Evolutionary conservation across 2,888 invertebrate genomes (phyloP).

Genomic region (Antheraea yamamai): DNA sequence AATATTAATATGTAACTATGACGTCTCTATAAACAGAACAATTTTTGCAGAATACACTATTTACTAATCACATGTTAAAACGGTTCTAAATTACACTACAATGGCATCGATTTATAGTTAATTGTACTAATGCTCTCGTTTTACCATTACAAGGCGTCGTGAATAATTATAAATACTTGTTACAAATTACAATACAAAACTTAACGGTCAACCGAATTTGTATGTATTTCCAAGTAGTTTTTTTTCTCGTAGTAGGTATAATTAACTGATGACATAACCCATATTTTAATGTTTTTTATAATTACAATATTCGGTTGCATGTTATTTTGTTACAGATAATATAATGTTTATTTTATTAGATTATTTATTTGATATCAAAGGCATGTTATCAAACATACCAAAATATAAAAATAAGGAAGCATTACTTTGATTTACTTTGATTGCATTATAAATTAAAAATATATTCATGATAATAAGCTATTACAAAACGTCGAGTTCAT

Average conservation of each 20-base stretch:
- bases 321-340: neutral
- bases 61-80: neutral
- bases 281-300: too few species aligned
- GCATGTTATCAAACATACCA: neutral
- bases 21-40: too few species aligned
- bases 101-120: neutral
- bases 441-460: neutral
- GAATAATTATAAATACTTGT: neutral
- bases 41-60: neutral
- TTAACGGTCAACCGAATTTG: neutral
- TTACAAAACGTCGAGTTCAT: neutral
- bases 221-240: neutral
- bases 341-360: neutral
- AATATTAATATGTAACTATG: neutral
- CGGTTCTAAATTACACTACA: neutral
- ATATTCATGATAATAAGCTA: neutral
- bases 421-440: neutral
- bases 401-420: conserved; percentile 1
- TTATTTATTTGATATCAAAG: neutral
- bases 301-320: too few species aligned
- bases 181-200: neutral
- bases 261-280: too few species aligned
- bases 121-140: neutral
- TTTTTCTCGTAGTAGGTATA: too few species aligned
- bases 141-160: neutral